Evolutionary conservation across 1,140 invertebrate genomes (phyloP).

Genomic region (Aricia agestis): DNA sequence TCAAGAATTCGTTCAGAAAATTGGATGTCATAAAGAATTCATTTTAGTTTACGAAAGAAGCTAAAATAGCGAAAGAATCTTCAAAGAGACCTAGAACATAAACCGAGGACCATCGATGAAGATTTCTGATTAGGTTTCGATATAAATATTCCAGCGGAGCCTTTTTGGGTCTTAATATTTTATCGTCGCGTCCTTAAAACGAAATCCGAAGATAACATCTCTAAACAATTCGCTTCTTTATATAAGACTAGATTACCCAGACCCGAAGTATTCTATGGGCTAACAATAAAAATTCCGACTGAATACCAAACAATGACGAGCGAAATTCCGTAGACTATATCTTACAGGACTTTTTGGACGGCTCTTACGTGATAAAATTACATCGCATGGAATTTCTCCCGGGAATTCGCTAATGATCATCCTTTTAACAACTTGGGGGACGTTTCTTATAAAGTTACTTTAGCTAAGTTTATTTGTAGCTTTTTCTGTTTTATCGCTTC

Average conservation of each 20-base stretch:
- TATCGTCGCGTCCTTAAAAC: not conserved
- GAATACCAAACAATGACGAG: constrained; percentile 15
- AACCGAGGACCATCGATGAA: not conserved
- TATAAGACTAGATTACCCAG: not conserved
- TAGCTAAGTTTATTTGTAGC: not conserved
- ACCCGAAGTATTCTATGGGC: constrained; percentile 8
- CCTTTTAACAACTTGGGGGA: constrained; percentile 1
- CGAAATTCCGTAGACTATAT: constrained; percentile 7
- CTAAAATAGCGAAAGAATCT: not conserved
- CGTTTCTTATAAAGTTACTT: not conserved
- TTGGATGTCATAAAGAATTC: no score
- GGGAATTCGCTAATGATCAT: constrained; percentile 8
- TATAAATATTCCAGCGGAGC: not conserved
- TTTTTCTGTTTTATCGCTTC: not conserved
- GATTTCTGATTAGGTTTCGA: not conserved
- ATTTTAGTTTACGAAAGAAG: not conserved
- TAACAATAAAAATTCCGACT: not conserved
- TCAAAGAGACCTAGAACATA: not conserved
- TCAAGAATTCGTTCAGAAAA: no score
- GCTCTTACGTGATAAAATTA: constrained; percentile 14
- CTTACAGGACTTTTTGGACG: constrained; percentile 13
- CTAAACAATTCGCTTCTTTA: constrained; percentile 3
- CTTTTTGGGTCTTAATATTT: not conserved
- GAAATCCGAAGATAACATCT: not conserved
- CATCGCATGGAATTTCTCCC: constrained; percentile 1